These are phyloP conservation scores for Rhinophrynus dorsalis DNA, from an alignment of 2,797 vertebrate genomes.

Conservation along the genomic window DNA sequence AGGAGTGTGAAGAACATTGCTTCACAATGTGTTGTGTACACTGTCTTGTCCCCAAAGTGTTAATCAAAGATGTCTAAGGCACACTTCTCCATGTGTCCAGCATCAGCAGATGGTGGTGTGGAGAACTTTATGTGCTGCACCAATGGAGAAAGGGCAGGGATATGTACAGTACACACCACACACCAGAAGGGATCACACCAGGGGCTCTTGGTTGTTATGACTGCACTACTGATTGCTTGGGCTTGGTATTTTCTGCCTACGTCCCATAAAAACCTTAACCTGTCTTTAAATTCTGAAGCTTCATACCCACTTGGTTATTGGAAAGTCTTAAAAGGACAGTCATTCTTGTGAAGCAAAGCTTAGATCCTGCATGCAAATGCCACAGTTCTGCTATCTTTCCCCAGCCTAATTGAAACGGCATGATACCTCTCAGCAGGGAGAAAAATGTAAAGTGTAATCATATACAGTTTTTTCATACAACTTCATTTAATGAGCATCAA, in stretches of 20 bases:
- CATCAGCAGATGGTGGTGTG: neutral
- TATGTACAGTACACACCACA: neutral
- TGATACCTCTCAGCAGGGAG: conserved; percentile 72
- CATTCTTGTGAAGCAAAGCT: conserved; percentile 74
- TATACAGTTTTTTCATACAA: conserved; percentile 60
- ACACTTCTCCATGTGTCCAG: too few relatives aligned
- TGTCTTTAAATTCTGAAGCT: conserved; percentile 73
- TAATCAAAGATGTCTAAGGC: too few relatives aligned
- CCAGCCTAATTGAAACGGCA: conserved; percentile 72
- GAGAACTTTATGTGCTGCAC: neutral
- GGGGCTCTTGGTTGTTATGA: conserved; percentile 37
- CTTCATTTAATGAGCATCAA: conserved; percentile 63
- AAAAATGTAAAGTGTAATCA: conserved; percentile 71
- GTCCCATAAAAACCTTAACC: conserved; percentile 61
- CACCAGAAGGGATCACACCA: neutral
- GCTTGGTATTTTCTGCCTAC: conserved; percentile 65
- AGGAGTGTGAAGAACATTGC: too few relatives aligned
- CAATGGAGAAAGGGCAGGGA: neutral
- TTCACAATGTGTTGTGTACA: too few relatives aligned
- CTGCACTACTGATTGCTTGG: conserved; percentile 49
- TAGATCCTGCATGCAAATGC: conserved; percentile 75
- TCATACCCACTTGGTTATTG: conserved; percentile 72
- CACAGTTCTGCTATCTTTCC: conserved; percentile 67
- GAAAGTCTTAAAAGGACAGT: conserved; percentile 76
- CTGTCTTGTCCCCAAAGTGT: too few relatives aligned